These are phyloP conservation scores for Mormyrus hasselquistii DNA, from an alignment of 2,797 vertebrate species.

Conservation along the genomic window DNA sequence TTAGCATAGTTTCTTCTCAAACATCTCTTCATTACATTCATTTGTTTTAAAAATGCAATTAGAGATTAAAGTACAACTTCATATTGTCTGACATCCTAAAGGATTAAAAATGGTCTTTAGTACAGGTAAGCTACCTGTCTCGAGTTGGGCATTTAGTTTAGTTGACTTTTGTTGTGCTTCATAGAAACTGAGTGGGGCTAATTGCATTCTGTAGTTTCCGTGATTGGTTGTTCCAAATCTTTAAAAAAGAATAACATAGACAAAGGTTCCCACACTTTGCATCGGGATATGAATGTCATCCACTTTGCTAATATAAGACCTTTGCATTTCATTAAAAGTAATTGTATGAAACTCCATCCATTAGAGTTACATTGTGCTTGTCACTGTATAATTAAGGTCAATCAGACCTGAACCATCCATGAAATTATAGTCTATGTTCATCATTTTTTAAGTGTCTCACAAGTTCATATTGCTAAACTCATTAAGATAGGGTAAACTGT, in stretches of 20 bases:
- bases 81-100: not conserved
- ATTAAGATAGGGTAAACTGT: not conserved
- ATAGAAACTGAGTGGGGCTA: not conserved
- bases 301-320: not conserved
- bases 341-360: not conserved
- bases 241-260: not conserved
- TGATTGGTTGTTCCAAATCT: not conserved
- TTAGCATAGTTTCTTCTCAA: not conserved
- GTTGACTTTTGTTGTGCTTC: not conserved
- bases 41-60: not conserved
- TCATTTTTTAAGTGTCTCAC: not conserved
- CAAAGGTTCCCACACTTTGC: not conserved
- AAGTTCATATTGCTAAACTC: not conserved
- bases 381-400: slow-evolving; percentile 7
- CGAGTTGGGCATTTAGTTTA: not conserved
- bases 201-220: not conserved
- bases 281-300: not conserved
- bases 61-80: not conserved
- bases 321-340: slow-evolving; percentile 11
- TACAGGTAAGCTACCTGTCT: not conserved
- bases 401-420: not conserved
- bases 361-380: not conserved
- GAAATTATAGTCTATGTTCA: slow-evolving; percentile 9
- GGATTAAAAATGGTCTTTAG: not conserved
- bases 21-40: not conserved